Percentiles rank a stretch among this genome's conserved stretches.
These are phyloP conservation scores for Paraescarpia echinospica DNA, from an alignment of 1,140 invertebrate genomes.

Conservation along the genomic window DNA sequence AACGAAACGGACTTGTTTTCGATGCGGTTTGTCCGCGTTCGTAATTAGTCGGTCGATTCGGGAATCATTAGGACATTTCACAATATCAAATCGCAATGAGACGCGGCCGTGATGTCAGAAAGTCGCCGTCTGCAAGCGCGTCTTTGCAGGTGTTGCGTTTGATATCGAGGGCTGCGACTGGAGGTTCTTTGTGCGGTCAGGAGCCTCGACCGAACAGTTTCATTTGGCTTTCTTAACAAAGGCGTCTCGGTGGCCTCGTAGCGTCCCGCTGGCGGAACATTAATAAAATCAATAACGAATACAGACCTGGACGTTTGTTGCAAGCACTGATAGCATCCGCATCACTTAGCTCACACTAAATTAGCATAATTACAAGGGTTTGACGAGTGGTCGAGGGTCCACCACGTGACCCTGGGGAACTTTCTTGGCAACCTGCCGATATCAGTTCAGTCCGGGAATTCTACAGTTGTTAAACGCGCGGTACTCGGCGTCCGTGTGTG, in stretches of 20 bases:
- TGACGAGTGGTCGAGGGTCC: not conserved
- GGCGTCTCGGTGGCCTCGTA: not conserved
- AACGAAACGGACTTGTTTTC: not conserved
- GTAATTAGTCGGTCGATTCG: not conserved
- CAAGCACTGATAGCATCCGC: not conserved
- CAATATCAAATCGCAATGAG: not conserved
- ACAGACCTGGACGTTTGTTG: not conserved
- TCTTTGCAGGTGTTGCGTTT: not conserved
- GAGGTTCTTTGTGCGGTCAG: not conserved
- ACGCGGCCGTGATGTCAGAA: not conserved
- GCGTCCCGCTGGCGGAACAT: not conserved
- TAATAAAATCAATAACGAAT: slow-evolving; percentile 1
- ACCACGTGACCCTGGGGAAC: not conserved
- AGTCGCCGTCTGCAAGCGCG: not conserved
- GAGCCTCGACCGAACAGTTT: not conserved
- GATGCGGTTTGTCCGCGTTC: not conserved
- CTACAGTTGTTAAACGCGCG: not conserved
- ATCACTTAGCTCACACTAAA: not conserved
- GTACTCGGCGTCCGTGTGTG: no score
- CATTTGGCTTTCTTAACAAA: not conserved
- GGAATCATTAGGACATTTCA: not conserved
- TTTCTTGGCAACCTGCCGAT: not conserved
- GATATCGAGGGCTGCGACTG: not conserved
- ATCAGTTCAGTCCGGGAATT: not conserved
- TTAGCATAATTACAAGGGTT: not conserved